These are phyloP conservation scores for Cantharis lateralis DNA, from an alignment of 2,888 invertebrate species.

Conservation along the genomic window DNA sequence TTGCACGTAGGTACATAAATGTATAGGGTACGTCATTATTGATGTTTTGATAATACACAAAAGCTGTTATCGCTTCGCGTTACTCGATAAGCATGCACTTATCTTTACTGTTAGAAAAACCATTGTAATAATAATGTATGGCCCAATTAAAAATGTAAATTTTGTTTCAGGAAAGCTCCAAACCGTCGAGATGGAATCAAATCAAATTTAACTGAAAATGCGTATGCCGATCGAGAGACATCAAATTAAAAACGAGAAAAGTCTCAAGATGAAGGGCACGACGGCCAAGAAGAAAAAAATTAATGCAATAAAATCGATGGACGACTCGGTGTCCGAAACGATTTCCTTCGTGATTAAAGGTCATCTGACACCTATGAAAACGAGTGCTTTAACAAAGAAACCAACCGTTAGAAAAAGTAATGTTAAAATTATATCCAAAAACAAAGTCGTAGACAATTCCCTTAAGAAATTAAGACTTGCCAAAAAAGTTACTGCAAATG, in stretches of 20 bases:
- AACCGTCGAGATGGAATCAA: not conserved
- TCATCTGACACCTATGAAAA: conserved; percentile 48
- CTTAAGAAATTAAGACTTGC: conserved; percentile 1
- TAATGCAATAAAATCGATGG: conserved; percentile 38
- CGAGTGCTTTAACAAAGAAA: conserved; percentile 34
- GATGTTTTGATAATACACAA: not conserved
- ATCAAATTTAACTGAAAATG: conserved; percentile 10
- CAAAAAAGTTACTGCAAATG: conserved; percentile 13
- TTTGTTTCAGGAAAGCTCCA: not conserved
- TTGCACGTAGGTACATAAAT: not conserved
- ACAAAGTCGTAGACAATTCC: conserved; percentile 1
- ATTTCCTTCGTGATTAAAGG: conserved; percentile 54
- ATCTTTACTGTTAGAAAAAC: not conserved
- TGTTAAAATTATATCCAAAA: conserved; percentile 44
- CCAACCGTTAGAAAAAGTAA: conserved; percentile 37
- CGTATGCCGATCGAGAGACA: conserved; percentile 27
- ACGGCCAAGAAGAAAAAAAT: conserved; percentile 44
- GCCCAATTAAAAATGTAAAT: not conserved
- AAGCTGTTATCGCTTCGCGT: not conserved
- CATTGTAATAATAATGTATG: not conserved
- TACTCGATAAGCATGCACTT: not conserved
- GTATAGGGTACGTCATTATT: not conserved
- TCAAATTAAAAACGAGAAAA: conserved; percentile 28
- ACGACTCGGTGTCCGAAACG: conserved; percentile 51
- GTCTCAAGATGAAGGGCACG: conserved; percentile 35